Base-by-base conservation (phyloP, 2,113 vertebrate species). In the Chionodraco myersi region DNA sequence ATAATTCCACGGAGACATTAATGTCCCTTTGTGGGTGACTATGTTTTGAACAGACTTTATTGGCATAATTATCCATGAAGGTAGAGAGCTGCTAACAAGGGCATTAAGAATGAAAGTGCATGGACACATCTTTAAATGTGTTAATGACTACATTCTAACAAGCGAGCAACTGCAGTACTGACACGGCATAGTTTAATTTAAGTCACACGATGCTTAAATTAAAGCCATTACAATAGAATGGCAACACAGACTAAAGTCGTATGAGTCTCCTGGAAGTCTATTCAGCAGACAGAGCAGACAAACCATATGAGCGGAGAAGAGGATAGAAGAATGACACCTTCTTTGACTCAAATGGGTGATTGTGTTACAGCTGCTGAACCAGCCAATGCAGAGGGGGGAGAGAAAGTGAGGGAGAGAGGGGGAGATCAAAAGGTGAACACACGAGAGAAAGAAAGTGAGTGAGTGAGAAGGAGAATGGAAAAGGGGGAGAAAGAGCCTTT, bases 401-500 rank as follows among this genome's bases (percentile, higher is more conserved):
- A 44, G 30, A 72, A 15, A 69, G 2, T 1, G 52, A 68, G 58
- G 30, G 53, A 21, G 47, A 82, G 81, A 60, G 9, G 63, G 34
- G 72, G 44, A 77, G 82, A 83, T 86, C 77, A 87, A 76, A 87
- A 80, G 84, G 77, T 83, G 70, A 88, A 44, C 5, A 48, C 67
- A 71, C 6, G 72, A 70, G 21, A 64, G 65, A 73, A 67, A 78
- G 60, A 57, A 60, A 85, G 71, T 69, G 57, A 83, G 77, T 13
- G 78, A 63, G 77, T 18, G 78, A 63, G 89, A 86, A 66, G 4
- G 36, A 88, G 87, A 80, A 81, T 15, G 64, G 85, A 61, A 86
- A 82, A 85, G 57, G 60, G 80, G 44, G 21, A 83, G 86, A 89
- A 80, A 77, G 58, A 76, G 59, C 89, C 86, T 92, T 92, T 94